Conservation (phyloP, 1,140 invertebrate genomes). For the Dufourea novaeangliae region DNA sequence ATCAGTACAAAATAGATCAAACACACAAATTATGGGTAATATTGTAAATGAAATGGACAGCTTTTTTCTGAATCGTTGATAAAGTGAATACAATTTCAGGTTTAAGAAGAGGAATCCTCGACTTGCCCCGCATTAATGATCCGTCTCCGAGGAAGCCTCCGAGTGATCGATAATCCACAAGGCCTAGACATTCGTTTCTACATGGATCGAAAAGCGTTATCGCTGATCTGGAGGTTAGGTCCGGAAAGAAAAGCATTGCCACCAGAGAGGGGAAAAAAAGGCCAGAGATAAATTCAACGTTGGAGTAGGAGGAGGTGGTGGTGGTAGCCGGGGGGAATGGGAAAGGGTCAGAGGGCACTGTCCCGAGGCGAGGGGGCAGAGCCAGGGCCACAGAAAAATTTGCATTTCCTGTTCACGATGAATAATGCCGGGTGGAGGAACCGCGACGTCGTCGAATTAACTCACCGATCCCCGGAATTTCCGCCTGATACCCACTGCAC, state of each 20-base stretch:
- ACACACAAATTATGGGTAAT: too few species aligned
- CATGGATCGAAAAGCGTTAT: background rate
- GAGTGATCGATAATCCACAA: too few species aligned
- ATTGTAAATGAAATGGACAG: too few species aligned
- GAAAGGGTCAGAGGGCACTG: conserved; percentile 69
- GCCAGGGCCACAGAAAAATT: conserved; percentile 57
- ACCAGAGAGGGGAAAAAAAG: background rate
- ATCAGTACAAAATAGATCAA: too few species aligned
- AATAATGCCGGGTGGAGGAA: conserved; percentile 61
- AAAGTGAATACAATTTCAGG: too few species aligned
- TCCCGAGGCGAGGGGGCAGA: conserved; percentile 47
- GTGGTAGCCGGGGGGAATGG: conserved; percentile 2
- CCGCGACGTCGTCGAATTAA: conserved; percentile 40
- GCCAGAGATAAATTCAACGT: conserved; percentile 4
- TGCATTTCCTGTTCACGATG: conserved; percentile 71
- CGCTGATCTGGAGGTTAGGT: background rate
- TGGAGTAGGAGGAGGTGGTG: background rate
- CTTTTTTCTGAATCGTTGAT: too few species aligned
- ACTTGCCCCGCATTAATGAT: too few species aligned
- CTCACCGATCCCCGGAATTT: conserved; percentile 33
- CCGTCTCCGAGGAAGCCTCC: too few species aligned
- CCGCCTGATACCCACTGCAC: background rate
- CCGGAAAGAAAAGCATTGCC: background rate
- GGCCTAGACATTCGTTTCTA: background rate
- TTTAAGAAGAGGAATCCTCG: too few species aligned